These are phyloP conservation scores for Agriopis marginaria DNA, from an alignment of 2,888 invertebrate genomes.

Conservation along the genomic window DNA sequence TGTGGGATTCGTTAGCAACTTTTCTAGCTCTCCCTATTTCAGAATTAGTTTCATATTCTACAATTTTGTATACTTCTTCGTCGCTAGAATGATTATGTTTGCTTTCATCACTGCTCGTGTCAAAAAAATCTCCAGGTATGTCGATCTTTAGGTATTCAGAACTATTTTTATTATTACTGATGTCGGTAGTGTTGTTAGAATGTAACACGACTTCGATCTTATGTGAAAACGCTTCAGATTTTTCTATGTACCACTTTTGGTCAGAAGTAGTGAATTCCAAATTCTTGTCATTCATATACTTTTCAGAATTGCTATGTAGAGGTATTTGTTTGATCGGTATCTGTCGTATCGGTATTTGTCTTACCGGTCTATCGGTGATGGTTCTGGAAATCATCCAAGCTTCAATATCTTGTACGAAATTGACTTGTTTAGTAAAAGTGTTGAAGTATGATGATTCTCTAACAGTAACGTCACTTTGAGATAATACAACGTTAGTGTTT, in stretches of 20 bases:
- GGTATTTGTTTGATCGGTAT: conserved; percentile 8
- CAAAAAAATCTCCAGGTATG: conserved; percentile 72
- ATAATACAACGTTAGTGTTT: conserved; percentile 61
- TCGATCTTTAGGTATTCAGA: conserved; percentile 70
- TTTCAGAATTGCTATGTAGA: conserved; percentile 13
- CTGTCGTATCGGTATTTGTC: conserved; percentile 39
- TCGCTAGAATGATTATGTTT: conserved; percentile 61
- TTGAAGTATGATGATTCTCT: conserved; percentile 56
- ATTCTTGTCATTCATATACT: conserved; percentile 45
- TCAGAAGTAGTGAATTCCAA: conserved; percentile 60
- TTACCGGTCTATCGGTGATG: conserved; percentile 49
- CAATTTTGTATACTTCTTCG: conserved; percentile 73
- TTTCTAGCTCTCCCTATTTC: conserved; percentile 51
- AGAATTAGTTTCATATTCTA: conserved; percentile 70
- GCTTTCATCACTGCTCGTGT: conserved; percentile 57
- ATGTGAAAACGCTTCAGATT: conserved; percentile 66
- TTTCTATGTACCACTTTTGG: conserved; percentile 68
- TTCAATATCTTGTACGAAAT: conserved; percentile 68
- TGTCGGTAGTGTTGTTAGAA: conserved; percentile 56
- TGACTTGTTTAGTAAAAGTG: conserved; percentile 55
- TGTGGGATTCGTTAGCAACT: conserved; percentile 41
- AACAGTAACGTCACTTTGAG: conserved; percentile 64
- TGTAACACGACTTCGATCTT: conserved; percentile 69
- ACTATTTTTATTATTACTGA: conserved; percentile 51
- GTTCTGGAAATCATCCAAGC: conserved; percentile 76